Conservation (phyloP, 2,888 invertebrate species). For the Dichetophora obliterata region DNA sequence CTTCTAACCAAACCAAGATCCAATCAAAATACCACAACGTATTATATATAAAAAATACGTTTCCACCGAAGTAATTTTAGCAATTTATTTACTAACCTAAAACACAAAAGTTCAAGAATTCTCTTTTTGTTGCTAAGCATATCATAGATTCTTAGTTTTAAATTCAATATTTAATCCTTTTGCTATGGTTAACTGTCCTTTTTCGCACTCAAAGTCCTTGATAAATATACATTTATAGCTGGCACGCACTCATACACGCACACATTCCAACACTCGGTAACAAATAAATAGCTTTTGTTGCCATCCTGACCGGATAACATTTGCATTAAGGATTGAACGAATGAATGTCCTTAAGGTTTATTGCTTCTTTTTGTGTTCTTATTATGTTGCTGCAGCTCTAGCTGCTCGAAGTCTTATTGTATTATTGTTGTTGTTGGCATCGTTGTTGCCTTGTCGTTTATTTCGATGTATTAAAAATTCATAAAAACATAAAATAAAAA, state of each 20-base stretch:
- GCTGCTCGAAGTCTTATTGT: too few relatives aligned
- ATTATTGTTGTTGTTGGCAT: neutral
- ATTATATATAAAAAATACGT: too few relatives aligned
- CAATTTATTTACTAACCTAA: neutral
- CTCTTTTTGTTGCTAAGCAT: too few relatives aligned
- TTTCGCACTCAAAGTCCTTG: neutral
- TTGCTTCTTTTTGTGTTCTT: neutral
- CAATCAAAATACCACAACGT: too few relatives aligned
- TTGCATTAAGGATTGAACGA: slow-evolving; percentile 29
- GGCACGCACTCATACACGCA: neutral
- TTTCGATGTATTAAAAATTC: slow-evolving; percentile 60
- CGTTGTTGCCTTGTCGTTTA: slow-evolving; percentile 8
- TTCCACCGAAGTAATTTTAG: too few relatives aligned
- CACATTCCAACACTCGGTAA: slow-evolving; percentile 49
- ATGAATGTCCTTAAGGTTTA: slow-evolving; percentile 34
- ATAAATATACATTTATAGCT: neutral
- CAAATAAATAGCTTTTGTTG: slow-evolving; percentile 18
- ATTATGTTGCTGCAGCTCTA: too few relatives aligned
- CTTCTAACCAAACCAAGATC: too few relatives aligned
- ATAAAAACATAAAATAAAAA: slow-evolving; percentile 63
- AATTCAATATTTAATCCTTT: neutral
- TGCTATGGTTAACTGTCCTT: neutral
- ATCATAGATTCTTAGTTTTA: too few relatives aligned
- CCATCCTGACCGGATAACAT: slow-evolving; percentile 18
- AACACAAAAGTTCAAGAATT: neutral